These are phyloP conservation scores for Acrobasis repandana DNA, from an alignment of 2,888 invertebrate species.

Conservation along the genomic window DNA sequence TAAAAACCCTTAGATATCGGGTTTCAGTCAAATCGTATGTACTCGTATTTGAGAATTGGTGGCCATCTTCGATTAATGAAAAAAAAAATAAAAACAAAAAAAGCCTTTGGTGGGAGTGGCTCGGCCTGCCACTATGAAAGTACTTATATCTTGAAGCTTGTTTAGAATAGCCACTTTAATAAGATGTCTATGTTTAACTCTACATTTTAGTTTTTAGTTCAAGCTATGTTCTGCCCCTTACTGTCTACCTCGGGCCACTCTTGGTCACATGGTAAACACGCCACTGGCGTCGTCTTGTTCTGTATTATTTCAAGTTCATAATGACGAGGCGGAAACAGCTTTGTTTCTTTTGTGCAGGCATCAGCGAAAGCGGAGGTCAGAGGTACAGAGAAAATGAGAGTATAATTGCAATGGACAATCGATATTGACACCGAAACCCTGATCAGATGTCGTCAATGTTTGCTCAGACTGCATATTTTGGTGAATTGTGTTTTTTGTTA, in stretches of 20 bases:
- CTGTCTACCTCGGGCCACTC: neutral
- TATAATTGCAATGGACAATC: constrained; percentile 26
- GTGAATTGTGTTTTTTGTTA: neutral
- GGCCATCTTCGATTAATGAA: no score
- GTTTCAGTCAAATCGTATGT: no score
- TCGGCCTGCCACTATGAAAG: no score
- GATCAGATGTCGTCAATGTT: constrained; percentile 12
- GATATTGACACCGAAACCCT: constrained; percentile 21
- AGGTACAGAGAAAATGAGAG: constrained; percentile 47
- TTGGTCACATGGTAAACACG: neutral
- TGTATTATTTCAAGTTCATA: constrained; percentile 51
- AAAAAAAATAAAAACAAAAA: no score
- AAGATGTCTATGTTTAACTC: no score
- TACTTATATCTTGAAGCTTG: no score
- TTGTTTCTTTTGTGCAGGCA: constrained; percentile 47
- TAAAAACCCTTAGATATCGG: no score
- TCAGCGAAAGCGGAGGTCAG: constrained; percentile 68
- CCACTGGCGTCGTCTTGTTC: constrained; percentile 27
- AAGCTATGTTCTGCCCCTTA: neutral
- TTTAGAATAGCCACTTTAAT: no score
- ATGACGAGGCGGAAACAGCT: constrained; percentile 58
- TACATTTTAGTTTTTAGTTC: no score
- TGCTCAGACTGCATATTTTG: neutral
- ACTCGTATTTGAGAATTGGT: no score
- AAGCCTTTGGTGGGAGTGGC: no score